Percentiles rank a stretch among this genome's conserved stretches.
phyloP scores from a whole-genome alignment of 1,140 invertebrate genomes.

The Brachionus paranguensis region DNA sequence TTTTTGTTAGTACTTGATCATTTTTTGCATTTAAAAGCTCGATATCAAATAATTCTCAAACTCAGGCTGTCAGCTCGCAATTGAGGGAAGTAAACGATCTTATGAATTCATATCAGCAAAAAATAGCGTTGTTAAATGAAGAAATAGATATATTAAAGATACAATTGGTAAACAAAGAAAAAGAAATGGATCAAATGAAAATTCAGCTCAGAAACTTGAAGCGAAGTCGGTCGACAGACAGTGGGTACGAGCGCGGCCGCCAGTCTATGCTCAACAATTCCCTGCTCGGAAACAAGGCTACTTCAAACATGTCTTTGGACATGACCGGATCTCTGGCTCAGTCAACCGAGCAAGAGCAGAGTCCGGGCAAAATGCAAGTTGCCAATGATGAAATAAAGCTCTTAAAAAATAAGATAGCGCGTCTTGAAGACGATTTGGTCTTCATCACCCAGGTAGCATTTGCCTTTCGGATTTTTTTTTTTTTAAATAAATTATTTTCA shows the following conservation, averaged over 20 bases:
- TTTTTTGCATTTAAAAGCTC: not conserved
- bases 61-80: slow-evolving; percentile 3
- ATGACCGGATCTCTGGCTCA: not conserved
- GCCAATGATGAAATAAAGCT: slow-evolving; percentile 27
- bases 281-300: not conserved
- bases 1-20: not conserved
- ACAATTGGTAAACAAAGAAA: slow-evolving; percentile 24
- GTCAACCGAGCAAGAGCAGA: not conserved
- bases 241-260: slow-evolving; percentile 9
- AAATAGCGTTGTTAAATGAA: slow-evolving; percentile 36
- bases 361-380: not conserved
- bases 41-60: slow-evolving; percentile 10
- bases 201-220: slow-evolving; percentile 38
- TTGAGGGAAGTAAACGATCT: slow-evolving; percentile 37
- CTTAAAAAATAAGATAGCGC: slow-evolving; percentile 34
- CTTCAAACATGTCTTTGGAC: not conserved
- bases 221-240: slow-evolving; percentile 30
- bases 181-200: slow-evolving; percentile 36
- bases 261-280: slow-evolving; percentile 1
- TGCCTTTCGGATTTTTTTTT: not conserved
- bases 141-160: slow-evolving; percentile 19
- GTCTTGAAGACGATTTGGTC: slow-evolving; percentile 36
- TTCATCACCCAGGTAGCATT: slow-evolving; percentile 14
- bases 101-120: slow-evolving; percentile 41
- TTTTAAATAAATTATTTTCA: slow-evolving; percentile 1